Percentiles rank a stretch among this genome's conserved stretches.
phyloP scores from a whole-genome alignment of 2,113 vertebrate species.

The Hoplias malabaricus region DNA sequence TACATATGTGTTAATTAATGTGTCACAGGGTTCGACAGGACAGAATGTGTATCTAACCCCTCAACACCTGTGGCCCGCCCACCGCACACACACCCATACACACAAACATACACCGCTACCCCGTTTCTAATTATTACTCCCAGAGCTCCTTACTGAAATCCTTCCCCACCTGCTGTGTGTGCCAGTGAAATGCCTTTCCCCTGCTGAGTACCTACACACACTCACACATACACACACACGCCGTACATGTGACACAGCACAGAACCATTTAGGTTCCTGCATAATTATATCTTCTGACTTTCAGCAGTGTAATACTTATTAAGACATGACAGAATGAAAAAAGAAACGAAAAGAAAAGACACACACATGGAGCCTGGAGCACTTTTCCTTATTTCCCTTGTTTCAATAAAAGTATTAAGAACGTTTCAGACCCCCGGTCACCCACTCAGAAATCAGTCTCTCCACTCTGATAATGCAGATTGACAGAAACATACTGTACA shows the following conservation, averaged over 20 bases:
- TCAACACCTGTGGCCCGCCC: conserved; percentile 26
- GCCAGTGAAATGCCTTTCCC: conserved; percentile 9
- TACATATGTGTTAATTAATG: conserved; percentile 29
- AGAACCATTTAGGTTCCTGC: conserved; percentile 14
- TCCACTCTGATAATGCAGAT: neutral
- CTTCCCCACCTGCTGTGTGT: conserved; percentile 19
- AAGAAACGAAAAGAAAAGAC: neutral
- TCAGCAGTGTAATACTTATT: conserved; percentile 13
- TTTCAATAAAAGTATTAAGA: conserved; percentile 13
- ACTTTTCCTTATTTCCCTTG: neutral
- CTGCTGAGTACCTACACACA: conserved; percentile 9
- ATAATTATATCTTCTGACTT: conserved; percentile 30
- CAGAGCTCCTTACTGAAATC: conserved; percentile 19
- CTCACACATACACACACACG: conserved; percentile 1
- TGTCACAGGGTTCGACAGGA: neutral
- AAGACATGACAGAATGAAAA: conserved; percentile 25
- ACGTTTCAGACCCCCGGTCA: neutral
- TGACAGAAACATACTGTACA: neutral
- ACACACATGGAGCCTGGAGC: neutral
- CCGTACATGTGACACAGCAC: conserved; percentile 15
- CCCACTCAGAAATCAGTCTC: neutral
- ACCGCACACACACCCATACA: neutral
- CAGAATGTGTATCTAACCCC: conserved; percentile 2
- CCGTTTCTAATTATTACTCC: conserved; percentile 21
- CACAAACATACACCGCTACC: neutral